Evolutionary conservation across 2,888 invertebrate genomes (phyloP), one percentile per base, ranked within the genome.

Genomic region (Calliopum simillimum): DNA sequence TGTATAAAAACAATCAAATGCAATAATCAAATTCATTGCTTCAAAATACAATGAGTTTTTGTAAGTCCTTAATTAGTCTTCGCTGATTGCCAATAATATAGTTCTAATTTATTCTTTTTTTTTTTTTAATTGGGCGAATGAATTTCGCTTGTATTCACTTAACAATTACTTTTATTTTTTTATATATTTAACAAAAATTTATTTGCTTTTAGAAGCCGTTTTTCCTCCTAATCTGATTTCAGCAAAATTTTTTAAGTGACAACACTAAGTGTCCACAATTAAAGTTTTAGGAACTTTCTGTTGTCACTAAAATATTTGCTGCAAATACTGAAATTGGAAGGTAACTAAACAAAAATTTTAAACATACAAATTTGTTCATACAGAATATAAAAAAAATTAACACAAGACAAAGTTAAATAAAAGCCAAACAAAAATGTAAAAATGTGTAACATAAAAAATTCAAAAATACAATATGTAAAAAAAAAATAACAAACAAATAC

Each of bases 51-150:
- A 68, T 68, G 64, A 62, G 64, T 66, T 58, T 49, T 53, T 65
- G 58, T 64, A 74, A 74, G 74, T 75, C 73, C 67, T 73, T 75
- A 74, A 73, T 76, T 71, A 76, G 76, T 78, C 77, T 77, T 77
- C 70, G 73, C 73, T 77, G 77, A 77, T 77, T 77, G 77, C 77
- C 76, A 77, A 78, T 58, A 19, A 63, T 68, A 21, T 33, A 51
- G 25, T 51, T 23, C 3, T 13, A 44, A 25, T 19, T 41, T 68
- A 14, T 51, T 51, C 25, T 21, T 21, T 12, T 63, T 63, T 21
- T 21, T 12, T 63, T 63, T 64, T 51, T 61, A 55, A 51, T 8
- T 16, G 16, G 16, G 43, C n/a, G 23, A 14, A 13, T 12, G 3
- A n/a, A 25, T 13, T 56, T 56, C 33, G 12, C n/a, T 25, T 56